Evolutionary conservation across 2,113 vertebrate genomes (phyloP).

Genomic region (Zapus hudsonius): DNA sequence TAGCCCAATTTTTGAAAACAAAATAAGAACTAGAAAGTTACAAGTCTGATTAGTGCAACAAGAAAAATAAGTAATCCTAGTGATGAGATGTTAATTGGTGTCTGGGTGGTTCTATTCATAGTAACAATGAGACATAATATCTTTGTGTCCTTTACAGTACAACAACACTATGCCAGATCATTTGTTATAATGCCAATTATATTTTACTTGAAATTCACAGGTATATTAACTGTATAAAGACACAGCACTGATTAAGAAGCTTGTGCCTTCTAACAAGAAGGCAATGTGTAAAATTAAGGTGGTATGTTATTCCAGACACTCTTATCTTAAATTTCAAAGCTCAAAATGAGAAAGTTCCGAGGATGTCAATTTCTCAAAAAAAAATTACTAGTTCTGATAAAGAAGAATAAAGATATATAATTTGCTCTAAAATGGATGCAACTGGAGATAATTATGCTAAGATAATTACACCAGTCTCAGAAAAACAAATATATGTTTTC

Average conservation of each 20-base stretch:
- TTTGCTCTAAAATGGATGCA: neutral
- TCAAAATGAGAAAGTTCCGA: neutral
- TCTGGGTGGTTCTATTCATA: constrained; percentile 86
- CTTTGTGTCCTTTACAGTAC: constrained; percentile 79
- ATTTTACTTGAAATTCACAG: constrained; percentile 79
- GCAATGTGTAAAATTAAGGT: constrained; percentile 36
- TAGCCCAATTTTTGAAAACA: constrained; percentile 85
- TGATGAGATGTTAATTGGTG: constrained; percentile 86
- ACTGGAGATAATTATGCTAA: neutral
- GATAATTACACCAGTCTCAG: neutral
- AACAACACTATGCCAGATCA: constrained; percentile 77
- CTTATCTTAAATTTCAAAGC: constrained; percentile 44
- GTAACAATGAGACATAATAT: constrained; percentile 82
- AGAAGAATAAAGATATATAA: neutral
- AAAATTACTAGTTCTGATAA: neutral
- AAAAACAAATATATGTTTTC: neutral
- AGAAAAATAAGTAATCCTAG: constrained; percentile 85
- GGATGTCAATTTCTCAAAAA: constrained; percentile 15
- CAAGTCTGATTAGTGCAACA: constrained; percentile 85
- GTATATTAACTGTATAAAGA: constrained; percentile 78
- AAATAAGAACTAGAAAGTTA: constrained; percentile 83
- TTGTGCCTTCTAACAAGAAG: constrained; percentile 48
- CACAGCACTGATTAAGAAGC: constrained; percentile 68
- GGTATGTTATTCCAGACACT: neutral
- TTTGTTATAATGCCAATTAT: constrained; percentile 84